Base-by-base conservation (phyloP, 2,113 vertebrate genomes). In the Cryptoleucopteryx plumbea region DNA sequence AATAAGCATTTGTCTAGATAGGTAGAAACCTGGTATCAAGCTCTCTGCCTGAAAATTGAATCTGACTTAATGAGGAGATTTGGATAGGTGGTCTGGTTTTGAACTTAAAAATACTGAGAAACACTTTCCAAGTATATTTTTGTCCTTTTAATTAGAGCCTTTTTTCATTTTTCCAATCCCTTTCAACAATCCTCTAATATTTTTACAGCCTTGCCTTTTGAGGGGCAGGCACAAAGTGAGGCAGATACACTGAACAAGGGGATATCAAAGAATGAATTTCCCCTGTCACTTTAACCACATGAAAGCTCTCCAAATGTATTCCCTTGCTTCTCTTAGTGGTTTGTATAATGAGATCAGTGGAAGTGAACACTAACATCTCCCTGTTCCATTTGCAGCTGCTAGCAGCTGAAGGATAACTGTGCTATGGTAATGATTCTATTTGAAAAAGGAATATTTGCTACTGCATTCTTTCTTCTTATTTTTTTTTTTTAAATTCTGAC, bases 331-430 rank as follows among this genome's bases (percentile, higher is more conserved):
- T 96, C 97, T 97, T 97, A 96, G 93, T 97, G 95, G 93, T 97
- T 96, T 95, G 83, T 95, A 97, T 97, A 98, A 97, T 96, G 94
- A 98, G 97, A 98, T 97, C 90, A 97, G 95, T 97, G 94, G 94
- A 97, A 95, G 92, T 88, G 97, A 97, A 92, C 83, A 93, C 90
- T 98, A 96, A 91, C 75, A 95, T 96, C 87, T 96, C 92, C 75
- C 82, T 90, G 81, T 96, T 98, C 92, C 93, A 86, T 96, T 96
- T 95, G 91, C 94, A 93, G 88, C 70, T 98, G 72, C 86, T 90
- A 95, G 93, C 86, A 95, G 96, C 88, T 96, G 93, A 93, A 97
- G 74, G 82, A 62, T 87, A 81, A 93, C 96, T 86, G 85, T 74
- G 79, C 75, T 91, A 82, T 86, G 97, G 92, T 95, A 96, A 96